Base-by-base conservation (phyloP, 2,888 invertebrate species). In the Idaea aversata region DNA sequence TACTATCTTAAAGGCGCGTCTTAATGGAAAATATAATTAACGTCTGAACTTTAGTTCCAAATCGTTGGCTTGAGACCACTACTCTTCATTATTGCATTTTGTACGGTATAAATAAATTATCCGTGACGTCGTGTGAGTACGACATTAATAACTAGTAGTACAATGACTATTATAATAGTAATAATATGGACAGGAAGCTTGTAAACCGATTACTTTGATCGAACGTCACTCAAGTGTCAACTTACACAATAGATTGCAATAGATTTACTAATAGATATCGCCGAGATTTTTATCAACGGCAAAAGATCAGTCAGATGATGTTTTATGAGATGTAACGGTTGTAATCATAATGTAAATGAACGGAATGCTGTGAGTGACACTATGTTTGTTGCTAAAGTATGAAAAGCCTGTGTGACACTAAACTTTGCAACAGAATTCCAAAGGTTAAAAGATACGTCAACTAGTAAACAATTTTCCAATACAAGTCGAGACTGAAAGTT, bases 201-300 rank as follows among this genome's bases (percentile, higher is more conserved):
- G 82, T 91, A 91, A 91, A 89, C 88, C 90, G 91, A 91, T 91
- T 92, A 91, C 80, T 82, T 73, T 87, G 90, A 89, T 88, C 86
- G 83, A 75, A 85, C 84, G 88, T 91, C 89, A 87, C 84, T 88
- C 87, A 85, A 79, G 82, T 76, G 84, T 90, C 88, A 88, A 84
- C 79, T 78, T 73, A 76, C 81, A 90, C 87, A 91, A 91, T 90
- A 83, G 84, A 81, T 86, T 79, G 82, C 81, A 79, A 81, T 76
- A 83, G 88, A 88, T 86, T 87, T 85, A 87, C 85, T 79, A 86
- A 80, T 83, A 87, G 88, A 88, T 88, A 88, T 85, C 82, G 81
- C 69, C 75, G 74, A 69, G 88, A 90, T 89, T 85, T 77, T 82
- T 84, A 90, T 88, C 87, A 72, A 36, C n/a, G n/a, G 25, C 59